A percentile compares a stretch with the other conserved stretches of the same genome.
Evolutionary conservation across 2,113 vertebrate genomes (phyloP).

Genomic region (Cyphomyrus plagiostoma): DNA sequence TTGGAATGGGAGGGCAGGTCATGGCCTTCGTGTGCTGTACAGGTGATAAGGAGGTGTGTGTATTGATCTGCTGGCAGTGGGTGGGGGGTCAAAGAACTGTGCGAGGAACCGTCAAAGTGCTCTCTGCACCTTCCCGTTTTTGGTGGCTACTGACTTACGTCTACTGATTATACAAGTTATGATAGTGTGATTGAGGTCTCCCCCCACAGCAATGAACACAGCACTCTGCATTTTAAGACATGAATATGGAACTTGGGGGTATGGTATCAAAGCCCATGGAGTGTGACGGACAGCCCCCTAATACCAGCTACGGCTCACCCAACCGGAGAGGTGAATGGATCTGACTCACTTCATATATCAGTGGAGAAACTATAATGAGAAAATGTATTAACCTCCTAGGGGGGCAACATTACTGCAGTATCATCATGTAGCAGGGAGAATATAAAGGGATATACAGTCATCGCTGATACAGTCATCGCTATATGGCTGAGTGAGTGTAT

Average conservation of each 20-base stretch:
- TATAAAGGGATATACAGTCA: neutral
- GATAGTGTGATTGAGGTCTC: neutral
- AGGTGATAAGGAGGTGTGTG: neutral
- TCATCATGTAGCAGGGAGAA: neutral
- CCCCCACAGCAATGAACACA: neutral
- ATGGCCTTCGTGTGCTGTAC: neutral
- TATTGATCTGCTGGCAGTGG: neutral
- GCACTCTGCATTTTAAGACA: neutral
- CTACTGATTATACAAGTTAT: neutral
- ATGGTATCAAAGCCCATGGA: neutral
- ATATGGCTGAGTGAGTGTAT: neutral
- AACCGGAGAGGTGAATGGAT: neutral
- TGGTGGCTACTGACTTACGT: neutral
- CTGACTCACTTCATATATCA: neutral
- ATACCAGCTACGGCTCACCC: neutral
- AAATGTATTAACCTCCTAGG: neutral
- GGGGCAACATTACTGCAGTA: neutral
- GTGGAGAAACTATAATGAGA: neutral
- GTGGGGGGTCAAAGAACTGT: neutral
- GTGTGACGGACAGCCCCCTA: neutral
- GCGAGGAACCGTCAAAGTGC: neutral
- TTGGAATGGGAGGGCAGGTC: neutral
- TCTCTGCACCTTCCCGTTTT: neutral
- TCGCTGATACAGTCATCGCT: neutral
- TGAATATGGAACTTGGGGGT: neutral